Conservation (phyloP, 2,797 vertebrate species). For the Phataginus tricuspis region DNA sequence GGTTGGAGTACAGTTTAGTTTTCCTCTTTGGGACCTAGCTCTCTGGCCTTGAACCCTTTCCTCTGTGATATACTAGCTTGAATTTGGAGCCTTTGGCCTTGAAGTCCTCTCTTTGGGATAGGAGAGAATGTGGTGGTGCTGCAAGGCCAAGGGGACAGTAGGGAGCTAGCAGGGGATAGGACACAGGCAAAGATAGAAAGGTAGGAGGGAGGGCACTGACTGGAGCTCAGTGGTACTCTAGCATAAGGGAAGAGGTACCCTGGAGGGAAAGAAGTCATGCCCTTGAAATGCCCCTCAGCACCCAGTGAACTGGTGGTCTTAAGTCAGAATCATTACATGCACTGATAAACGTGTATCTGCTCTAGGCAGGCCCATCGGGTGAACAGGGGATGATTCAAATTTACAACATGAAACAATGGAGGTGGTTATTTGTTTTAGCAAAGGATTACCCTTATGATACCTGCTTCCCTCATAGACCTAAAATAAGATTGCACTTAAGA, state of each 20-base stretch:
- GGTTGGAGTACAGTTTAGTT: background rate
- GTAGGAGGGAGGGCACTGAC: background rate
- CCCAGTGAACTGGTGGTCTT: constrained; percentile 18
- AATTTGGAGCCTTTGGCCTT: background rate
- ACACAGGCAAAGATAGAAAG: background rate
- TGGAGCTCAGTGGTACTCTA: background rate
- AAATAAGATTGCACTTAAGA: constrained; percentile 35
- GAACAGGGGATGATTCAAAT: constrained; percentile 18
- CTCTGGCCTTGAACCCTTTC: background rate
- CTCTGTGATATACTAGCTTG: background rate
- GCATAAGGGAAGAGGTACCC: background rate
- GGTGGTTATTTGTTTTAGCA: constrained; percentile 46
- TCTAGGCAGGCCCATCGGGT: background rate
- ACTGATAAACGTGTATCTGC: background rate
- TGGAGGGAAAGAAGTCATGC: constrained; percentile 11
- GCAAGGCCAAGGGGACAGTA: background rate
- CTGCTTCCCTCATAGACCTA: constrained; percentile 43
- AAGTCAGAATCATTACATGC: background rate
- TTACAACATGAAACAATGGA: constrained; percentile 4
- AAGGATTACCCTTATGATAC: background rate
- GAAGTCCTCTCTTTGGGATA: background rate
- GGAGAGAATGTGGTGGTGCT: background rate
- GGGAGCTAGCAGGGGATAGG: background rate
- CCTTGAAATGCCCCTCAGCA: constrained; percentile 3
- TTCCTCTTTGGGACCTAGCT: constrained; percentile 28